phyloP scores from a whole-genome alignment of 1,140 invertebrate species.

The Harpegnathos saltator region DNA sequence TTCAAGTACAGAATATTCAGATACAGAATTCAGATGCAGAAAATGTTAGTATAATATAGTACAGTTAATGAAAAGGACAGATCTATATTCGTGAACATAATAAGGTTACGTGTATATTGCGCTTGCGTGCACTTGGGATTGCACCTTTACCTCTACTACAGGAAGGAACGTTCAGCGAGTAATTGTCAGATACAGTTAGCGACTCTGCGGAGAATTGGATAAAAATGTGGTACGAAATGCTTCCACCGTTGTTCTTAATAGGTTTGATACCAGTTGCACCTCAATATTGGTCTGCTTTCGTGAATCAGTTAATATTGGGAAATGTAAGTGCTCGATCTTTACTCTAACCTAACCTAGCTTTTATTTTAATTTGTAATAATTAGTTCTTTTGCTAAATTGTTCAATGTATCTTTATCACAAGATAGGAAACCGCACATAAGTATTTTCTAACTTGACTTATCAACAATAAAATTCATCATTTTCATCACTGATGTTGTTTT shows the following conservation, averaged over 20 bases:
- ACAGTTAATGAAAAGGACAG: not conserved
- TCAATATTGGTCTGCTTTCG: not conserved
- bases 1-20: too few relatives aligned
- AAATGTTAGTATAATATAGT: too few relatives aligned
- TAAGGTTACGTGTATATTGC: not conserved
- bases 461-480: constrained; percentile 5
- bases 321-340: constrained; percentile 55
- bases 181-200: not conserved
- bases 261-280: not conserved
- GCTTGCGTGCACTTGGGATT: not conserved
- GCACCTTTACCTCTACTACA: too few relatives aligned
- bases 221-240: constrained; percentile 70
- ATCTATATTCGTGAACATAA: not conserved
- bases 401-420: too few relatives aligned
- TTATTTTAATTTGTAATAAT: not conserved
- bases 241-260: constrained; percentile 46
- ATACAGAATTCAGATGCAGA: too few relatives aligned
- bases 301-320: not conserved
- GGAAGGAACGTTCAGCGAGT: not conserved
- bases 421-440: not conserved
- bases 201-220: not conserved
- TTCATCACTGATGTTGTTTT: constrained; percentile 7
- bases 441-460: not conserved
- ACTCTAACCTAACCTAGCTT: constrained; percentile 44
- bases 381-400: not conserved